Evolutionary conservation across 2,888 invertebrate genomes (phyloP).

Genomic region (Pycnomerus fuliginosus): DNA sequence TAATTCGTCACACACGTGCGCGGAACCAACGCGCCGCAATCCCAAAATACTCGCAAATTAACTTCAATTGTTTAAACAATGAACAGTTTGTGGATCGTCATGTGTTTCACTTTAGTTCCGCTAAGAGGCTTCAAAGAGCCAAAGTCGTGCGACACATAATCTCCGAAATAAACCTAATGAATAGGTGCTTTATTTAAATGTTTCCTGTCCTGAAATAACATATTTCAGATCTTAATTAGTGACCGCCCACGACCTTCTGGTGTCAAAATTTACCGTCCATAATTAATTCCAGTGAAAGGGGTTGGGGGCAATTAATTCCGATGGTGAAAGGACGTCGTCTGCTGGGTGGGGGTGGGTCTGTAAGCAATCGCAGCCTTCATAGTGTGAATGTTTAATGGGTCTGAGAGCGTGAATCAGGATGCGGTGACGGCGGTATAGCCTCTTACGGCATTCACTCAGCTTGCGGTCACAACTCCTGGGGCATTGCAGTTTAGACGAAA

Average conservation of each 20-base stretch:
- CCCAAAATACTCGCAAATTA: slow-evolving; percentile 45
- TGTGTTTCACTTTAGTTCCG: slow-evolving; percentile 51
- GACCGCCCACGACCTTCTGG: slow-evolving; percentile 34
- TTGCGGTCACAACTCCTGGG: slow-evolving; percentile 46
- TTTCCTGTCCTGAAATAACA: slow-evolving; percentile 48
- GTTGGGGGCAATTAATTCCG: not conserved
- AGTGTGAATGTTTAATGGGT: slow-evolving; percentile 53
- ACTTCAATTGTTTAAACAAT: slow-evolving; percentile 49
- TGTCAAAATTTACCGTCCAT: slow-evolving; percentile 40
- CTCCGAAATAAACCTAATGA: slow-evolving; percentile 46
- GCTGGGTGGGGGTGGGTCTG: too few relatives aligned
- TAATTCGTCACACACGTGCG: slow-evolving; percentile 37
- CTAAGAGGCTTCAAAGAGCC: slow-evolving; percentile 44
- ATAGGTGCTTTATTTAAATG: slow-evolving; percentile 50
- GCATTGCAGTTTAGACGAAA: slow-evolving; percentile 27
- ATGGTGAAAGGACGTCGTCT: too few relatives aligned
- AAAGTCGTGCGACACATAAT: slow-evolving; percentile 36
- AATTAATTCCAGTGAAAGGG: not conserved
- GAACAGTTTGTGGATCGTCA: slow-evolving; percentile 41
- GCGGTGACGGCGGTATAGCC: slow-evolving; percentile 43
- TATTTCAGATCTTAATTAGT: slow-evolving; percentile 48
- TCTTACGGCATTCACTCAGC: slow-evolving; percentile 46
- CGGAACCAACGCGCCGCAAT: slow-evolving; percentile 37
- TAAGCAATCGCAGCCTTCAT: slow-evolving; percentile 49
- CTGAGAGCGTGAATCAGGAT: slow-evolving; percentile 49